phyloP scores from a whole-genome alignment of 2,888 invertebrate genomes.

The Ophonus ardosiacus region DNA sequence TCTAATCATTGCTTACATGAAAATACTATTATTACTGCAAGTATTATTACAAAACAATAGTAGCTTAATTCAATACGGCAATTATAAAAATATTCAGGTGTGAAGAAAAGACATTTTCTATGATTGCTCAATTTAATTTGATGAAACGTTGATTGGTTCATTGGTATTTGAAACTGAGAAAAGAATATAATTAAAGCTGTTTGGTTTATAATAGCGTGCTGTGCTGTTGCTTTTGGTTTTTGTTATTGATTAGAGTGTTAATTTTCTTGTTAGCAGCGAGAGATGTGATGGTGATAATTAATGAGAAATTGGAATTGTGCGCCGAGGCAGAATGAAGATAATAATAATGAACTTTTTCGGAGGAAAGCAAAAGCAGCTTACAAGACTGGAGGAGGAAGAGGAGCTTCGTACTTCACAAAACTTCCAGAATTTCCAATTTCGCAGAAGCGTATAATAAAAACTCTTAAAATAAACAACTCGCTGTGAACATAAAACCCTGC shows the following conservation, averaged over 20 bases:
- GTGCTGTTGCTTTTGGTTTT: neutral
- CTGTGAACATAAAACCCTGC: slow-evolving; percentile 56
- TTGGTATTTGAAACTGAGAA: too few relatives aligned
- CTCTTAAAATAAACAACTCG: slow-evolving; percentile 63
- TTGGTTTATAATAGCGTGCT: neutral
- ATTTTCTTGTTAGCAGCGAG: neutral
- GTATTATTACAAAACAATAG: too few relatives aligned
- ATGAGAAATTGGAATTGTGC: slow-evolving; percentile 34
- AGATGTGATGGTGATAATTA: slow-evolving; percentile 28
- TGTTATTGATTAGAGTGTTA: slow-evolving; percentile 12
- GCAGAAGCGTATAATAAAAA: slow-evolving; percentile 61
- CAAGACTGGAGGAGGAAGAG: neutral
- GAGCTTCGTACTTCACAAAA: slow-evolving; percentile 40
- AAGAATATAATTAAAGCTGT: too few relatives aligned
- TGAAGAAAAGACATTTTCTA: too few relatives aligned
- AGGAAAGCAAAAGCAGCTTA: slow-evolving; percentile 23
- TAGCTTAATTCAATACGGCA: too few relatives aligned
- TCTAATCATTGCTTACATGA: too few relatives aligned
- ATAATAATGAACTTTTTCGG: slow-evolving; percentile 44
- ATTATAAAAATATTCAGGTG: too few relatives aligned
- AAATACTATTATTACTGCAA: too few relatives aligned
- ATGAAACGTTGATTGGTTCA: too few relatives aligned
- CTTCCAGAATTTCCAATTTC: slow-evolving; percentile 60
- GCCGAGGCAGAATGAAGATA: slow-evolving; percentile 11
- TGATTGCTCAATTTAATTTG: too few relatives aligned